Evolutionary conservation across 2,888 invertebrate genomes (phyloP), one percentile per base, ranked within the genome.

Genomic region (Sinelater perroti): DNA sequence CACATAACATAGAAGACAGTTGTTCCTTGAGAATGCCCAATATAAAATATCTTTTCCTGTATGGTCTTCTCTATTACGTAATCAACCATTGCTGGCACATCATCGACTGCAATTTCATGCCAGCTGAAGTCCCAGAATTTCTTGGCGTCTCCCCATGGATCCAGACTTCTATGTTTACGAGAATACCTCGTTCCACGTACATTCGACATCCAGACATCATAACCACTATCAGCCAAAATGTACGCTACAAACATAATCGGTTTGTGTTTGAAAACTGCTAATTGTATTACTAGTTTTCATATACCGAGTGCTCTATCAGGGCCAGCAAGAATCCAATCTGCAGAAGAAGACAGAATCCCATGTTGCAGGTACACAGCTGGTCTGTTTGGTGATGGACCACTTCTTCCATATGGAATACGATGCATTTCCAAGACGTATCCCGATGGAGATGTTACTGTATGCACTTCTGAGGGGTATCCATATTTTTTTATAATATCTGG

Each of bases 11-110:
- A 90, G 72, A 87, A 89, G 1, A 79, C 69, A 0, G 89, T 88
- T 0, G 88, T 86, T 4, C 93, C 93, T 75, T 87, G 87, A 0
- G 93, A 94, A 72, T 93, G 91, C 0, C 94, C 95, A 1, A 90
- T 78, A 72, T 93, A 94, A 68, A 88, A 87, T 0, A 95, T 69
- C 45, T 85, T 79, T 0, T 81, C 63, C 17, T 82, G 79, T 0
- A 83, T 82, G 0, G 91, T 89, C 1, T 65, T 45, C 0, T 72
- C 68, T 0, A 88, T 75, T n/a, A 87, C 81, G 69, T 87, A 86
- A 72, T 95, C 89, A 36, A 97, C 87, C 80, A 88, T 89, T 0
- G 90, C 84, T 1, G 95, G 93, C 28, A 95, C 71, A 75, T 96
- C 96, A 62, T 81, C 83, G 53, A 82, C 76, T 0, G 89, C 92